Evolutionary conservation across 2,113 vertebrate species (phyloP).

Genomic region (Mellivora capensis): DNA sequence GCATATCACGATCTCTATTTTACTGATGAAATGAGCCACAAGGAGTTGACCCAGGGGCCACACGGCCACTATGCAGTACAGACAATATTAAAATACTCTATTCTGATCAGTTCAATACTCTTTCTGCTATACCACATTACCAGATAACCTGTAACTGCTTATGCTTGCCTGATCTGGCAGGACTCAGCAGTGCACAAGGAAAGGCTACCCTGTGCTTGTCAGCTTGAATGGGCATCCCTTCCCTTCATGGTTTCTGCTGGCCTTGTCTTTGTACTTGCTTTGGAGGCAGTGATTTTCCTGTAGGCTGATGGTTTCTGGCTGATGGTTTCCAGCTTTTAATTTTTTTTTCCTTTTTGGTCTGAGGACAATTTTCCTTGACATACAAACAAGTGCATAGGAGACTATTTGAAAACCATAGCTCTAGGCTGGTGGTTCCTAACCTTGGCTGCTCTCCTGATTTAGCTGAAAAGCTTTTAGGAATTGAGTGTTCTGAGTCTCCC

Average conservation of each 20-base stretch:
- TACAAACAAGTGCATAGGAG: background rate
- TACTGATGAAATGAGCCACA: background rate
- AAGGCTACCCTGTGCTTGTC: background rate
- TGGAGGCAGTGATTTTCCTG: background rate
- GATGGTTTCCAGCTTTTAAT: background rate
- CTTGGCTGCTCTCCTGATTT: background rate
- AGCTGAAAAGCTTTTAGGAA: background rate
- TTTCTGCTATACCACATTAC: background rate
- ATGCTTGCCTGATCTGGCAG: background rate
- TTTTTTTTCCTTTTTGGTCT: background rate
- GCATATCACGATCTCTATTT: background rate
- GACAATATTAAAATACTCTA: background rate
- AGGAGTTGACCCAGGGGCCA: background rate
- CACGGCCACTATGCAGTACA: background rate
- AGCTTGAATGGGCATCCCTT: background rate
- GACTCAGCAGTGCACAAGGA: background rate
- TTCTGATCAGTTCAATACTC: background rate
- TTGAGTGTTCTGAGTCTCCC: background rate
- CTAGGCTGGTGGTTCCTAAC: background rate
- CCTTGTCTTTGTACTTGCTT: background rate
- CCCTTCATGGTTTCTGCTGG: background rate
- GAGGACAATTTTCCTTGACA: background rate
- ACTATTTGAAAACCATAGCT: background rate
- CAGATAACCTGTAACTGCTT: background rate
- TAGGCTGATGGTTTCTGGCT: background rate